Percentiles rank a stretch among this genome's conserved stretches.
phyloP scores from a whole-genome alignment of 2,888 invertebrate genomes.

The Lapara coniferarum region DNA sequence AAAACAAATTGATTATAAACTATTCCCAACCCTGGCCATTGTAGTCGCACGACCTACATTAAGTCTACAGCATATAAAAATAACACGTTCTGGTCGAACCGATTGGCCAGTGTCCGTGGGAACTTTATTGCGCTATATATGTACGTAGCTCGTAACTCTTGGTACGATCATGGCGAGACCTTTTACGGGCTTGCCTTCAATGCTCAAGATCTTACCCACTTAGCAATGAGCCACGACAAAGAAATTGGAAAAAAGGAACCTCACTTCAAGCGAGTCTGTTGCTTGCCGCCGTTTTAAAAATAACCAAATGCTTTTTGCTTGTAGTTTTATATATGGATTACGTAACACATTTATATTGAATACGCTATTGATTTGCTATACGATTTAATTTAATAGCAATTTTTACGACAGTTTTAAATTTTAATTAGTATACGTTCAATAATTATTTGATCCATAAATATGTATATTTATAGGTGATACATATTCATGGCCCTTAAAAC shows the following conservation, averaged over 20 bases:
- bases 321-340: background rate
- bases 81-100: conserved; percentile 49
- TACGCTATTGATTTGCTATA: background rate
- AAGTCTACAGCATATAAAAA: conserved; percentile 45
- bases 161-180: conserved; percentile 48
- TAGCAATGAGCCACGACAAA: conserved; percentile 18
- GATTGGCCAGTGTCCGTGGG: conserved; percentile 59
- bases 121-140: conserved; percentile 46
- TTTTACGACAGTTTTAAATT: background rate
- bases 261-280: background rate
- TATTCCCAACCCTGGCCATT: conserved; percentile 8
- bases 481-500: background rate
- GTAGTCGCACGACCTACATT: conserved; percentile 8
- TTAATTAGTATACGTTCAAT: background rate
- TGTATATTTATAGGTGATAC: background rate
- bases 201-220: conserved; percentile 41
- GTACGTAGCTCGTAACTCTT: conserved; percentile 32
- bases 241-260: background rate
- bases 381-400: background rate
- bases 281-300: conserved; percentile 19
- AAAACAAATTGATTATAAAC: background rate
- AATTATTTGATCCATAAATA: background rate
- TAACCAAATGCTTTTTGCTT: background rate
- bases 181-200: conserved; percentile 46
- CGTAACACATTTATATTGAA: background rate